These are phyloP conservation scores for Platypus cylindrus DNA, from an alignment of 2,888 invertebrate genomes.

Conservation along the genomic window DNA sequence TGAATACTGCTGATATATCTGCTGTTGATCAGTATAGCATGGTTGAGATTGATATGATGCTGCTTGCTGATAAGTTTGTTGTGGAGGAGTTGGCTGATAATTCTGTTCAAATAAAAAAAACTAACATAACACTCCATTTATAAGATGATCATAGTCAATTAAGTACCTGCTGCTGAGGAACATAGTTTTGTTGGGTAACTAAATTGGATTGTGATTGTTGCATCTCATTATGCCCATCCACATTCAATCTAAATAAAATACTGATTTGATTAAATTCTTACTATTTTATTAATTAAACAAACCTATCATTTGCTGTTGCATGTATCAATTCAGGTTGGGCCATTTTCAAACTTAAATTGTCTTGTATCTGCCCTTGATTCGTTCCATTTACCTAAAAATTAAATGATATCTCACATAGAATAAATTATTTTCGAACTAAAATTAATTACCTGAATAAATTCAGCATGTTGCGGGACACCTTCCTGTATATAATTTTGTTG, in stretches of 20 bases:
- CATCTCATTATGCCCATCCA: conserved; percentile 31
- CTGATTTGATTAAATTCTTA: no score
- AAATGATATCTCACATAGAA: no score
- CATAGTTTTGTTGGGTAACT: conserved; percentile 19
- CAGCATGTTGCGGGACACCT: conserved; percentile 32
- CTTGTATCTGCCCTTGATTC: conserved; percentile 20
- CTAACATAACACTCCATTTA: not conserved
- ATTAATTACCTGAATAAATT: conserved; percentile 22
- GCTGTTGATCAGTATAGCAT: conserved; percentile 13
- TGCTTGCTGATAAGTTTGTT: conserved; percentile 18
- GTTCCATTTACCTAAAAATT: conserved; percentile 6
- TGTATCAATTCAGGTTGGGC: conserved; percentile 32
- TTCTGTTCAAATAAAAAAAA: conserved; percentile 9
- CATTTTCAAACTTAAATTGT: conserved; percentile 22
- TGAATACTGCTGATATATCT: conserved; percentile 10
- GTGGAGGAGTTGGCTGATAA: conserved; percentile 17
- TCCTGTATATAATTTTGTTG: conserved; percentile 29
- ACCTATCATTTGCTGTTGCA: conserved; percentile 16
- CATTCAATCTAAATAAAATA: conserved; percentile 29
- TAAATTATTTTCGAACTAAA: no score
- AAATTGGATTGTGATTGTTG: conserved; percentile 15
- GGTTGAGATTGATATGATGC: conserved; percentile 18
- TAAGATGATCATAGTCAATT: not conserved
- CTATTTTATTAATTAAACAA: not conserved
- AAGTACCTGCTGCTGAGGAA: conserved; percentile 12